These are phyloP conservation scores for Setophaga coronata DNA, from an alignment of 2,113 vertebrate species.

Conservation along the genomic window DNA sequence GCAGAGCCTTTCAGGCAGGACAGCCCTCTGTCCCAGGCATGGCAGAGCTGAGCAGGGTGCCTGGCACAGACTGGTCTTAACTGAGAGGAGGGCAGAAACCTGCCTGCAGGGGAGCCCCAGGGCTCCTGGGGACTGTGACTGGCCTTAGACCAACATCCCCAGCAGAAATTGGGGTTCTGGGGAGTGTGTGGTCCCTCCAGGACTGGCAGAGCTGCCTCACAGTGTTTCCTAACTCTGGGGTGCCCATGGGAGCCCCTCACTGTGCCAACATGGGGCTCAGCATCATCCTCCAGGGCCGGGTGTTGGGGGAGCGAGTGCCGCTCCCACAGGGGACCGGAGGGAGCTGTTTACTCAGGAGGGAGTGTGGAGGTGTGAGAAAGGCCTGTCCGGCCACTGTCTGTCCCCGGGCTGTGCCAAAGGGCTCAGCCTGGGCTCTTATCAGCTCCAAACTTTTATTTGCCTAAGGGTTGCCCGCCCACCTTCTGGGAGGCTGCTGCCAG, in stretches of 20 bases:
- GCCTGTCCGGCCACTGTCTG: background rate
- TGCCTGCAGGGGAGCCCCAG: background rate
- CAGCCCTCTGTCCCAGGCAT: background rate
- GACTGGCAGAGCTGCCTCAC: background rate
- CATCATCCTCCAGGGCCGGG: accelerated
- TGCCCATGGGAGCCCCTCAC: background rate
- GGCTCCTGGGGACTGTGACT: background rate
- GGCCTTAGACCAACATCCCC: background rate
- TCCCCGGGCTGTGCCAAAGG: background rate
- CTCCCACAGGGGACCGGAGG: background rate
- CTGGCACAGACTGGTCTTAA: accelerated
- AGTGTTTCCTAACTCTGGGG: background rate
- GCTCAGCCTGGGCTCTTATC: slow-evolving; percentile 64
- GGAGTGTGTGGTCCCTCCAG: background rate
- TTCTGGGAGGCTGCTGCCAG: slow-evolving; percentile 39
- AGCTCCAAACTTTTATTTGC: slow-evolving; percentile 70
- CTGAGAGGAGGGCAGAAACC: background rate
- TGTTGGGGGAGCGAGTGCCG: accelerated
- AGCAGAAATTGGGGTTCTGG: background rate
- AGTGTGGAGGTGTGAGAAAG: background rate
- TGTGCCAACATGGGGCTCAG: background rate
- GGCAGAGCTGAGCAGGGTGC: background rate
- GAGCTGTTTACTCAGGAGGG: slow-evolving; percentile 22
- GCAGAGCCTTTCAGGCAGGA: background rate
- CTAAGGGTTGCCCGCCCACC: background rate